phyloP scores from a whole-genome alignment of 2,797 vertebrate genomes.

The Coilia nasus region DNA sequence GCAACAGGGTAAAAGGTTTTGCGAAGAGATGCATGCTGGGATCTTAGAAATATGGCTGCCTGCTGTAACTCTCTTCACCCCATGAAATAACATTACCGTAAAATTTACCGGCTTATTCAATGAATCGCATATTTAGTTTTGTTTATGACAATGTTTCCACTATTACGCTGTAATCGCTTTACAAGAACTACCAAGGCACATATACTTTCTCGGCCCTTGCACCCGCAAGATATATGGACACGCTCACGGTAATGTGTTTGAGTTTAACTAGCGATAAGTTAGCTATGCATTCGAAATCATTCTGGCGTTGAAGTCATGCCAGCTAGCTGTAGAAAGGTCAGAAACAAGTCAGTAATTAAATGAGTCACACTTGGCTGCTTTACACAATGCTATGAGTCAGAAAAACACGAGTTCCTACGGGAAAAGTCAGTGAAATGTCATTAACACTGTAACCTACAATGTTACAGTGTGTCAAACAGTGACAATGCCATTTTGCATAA shows the following conservation, averaged over 20 bases:
- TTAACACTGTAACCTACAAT: too few relatives aligned
- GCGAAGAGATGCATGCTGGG: slow-evolving; percentile 8
- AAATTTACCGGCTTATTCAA: not conserved
- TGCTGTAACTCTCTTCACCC: not conserved
- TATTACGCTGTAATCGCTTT: slow-evolving; percentile 6
- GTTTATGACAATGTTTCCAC: not conserved
- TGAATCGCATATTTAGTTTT: not conserved
- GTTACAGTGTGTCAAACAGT: too few relatives aligned
- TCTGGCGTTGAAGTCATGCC: not conserved
- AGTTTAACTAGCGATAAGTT: not conserved
- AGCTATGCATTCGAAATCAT: not conserved
- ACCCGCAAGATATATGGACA: slow-evolving; percentile 17
- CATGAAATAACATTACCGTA: not conserved
- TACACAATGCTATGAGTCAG: too few relatives aligned
- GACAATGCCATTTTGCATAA: too few relatives aligned
- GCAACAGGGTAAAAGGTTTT: slow-evolving; percentile 10
- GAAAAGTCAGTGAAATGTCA: too few relatives aligned
- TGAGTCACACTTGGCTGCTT: too few relatives aligned
- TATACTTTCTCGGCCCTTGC: not conserved
- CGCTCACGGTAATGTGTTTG: slow-evolving; percentile 3
- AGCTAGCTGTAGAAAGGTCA: too few relatives aligned
- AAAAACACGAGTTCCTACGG: too few relatives aligned
- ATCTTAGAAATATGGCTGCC: not conserved
- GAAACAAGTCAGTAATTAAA: too few relatives aligned
- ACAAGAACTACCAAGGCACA: not conserved